These are phyloP conservation scores for Brachionus angularis DNA, from an alignment of 1,140 invertebrate species.

Conservation along the genomic window DNA sequence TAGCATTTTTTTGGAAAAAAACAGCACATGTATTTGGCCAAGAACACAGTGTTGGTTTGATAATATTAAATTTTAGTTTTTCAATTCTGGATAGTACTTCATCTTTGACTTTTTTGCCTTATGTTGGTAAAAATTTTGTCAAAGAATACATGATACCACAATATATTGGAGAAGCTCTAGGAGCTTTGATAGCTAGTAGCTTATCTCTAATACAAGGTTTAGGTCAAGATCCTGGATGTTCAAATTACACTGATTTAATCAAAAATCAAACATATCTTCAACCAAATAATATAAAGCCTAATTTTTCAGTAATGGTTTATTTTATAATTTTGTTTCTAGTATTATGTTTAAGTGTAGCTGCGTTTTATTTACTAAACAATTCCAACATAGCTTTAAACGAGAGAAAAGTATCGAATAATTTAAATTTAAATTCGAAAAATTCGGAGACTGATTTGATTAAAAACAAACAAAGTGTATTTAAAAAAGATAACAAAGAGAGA, in stretches of 20 bases:
- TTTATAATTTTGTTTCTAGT: background rate
- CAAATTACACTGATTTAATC: background rate
- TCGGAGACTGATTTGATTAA: too few species aligned
- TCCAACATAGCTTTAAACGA: too few species aligned
- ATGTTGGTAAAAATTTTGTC: constrained; percentile 60
- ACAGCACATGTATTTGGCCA: background rate
- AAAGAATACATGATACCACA: constrained; percentile 66
- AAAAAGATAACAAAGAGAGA: too few species aligned
- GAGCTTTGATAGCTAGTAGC: constrained; percentile 78
- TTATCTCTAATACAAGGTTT: constrained; percentile 76
- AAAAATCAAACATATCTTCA: background rate
- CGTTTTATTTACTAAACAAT: background rate
- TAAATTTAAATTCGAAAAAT: too few species aligned
- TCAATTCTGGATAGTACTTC: background rate
- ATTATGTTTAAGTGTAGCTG: background rate
- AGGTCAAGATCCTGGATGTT: too few species aligned
- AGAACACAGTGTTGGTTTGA: background rate
- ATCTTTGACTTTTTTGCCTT: background rate
- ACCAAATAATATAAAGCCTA: background rate
- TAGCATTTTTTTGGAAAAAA: background rate
- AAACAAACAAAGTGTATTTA: too few species aligned
- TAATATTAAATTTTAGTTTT: background rate
- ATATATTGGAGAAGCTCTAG: constrained; percentile 72
- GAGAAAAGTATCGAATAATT: too few species aligned
- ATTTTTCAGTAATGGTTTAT: background rate